These are phyloP conservation scores for Gallinago media DNA, from an alignment of 2,113 vertebrate genomes.

Conservation along the genomic window DNA sequence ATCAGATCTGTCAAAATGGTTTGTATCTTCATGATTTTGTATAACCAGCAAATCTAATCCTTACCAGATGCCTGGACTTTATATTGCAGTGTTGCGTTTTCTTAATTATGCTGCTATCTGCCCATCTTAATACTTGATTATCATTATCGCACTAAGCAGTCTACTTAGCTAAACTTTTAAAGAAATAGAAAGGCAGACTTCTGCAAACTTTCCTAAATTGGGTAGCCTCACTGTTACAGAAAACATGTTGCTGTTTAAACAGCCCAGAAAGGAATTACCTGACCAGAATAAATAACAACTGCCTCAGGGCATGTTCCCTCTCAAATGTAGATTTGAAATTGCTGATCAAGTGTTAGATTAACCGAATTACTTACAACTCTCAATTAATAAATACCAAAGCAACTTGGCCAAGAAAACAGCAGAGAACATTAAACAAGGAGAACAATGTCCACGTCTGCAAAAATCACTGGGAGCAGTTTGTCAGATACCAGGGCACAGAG, in stretches of 20 bases:
- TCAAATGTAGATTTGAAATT: constrained; percentile 14
- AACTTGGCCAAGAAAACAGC: constrained; percentile 21
- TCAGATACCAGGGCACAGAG: not conserved
- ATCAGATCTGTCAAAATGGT: constrained; percentile 34
- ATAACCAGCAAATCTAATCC: constrained; percentile 39
- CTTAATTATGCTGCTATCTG: constrained; percentile 16
- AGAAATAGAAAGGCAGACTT: not conserved
- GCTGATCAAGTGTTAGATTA: constrained; percentile 63
- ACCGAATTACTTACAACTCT: constrained; percentile 38
- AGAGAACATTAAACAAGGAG: constrained; percentile 36
- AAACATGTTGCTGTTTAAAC: constrained; percentile 41
- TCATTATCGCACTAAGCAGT: not conserved
- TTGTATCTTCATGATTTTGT: constrained; percentile 43
- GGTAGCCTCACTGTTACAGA: not conserved
- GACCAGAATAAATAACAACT: constrained; percentile 59
- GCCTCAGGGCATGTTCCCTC: constrained; percentile 37
- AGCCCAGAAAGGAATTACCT: constrained; percentile 44
- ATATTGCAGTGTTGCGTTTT: not conserved
- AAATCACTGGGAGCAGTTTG: not conserved
- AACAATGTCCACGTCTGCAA: not conserved
- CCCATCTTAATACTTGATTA: not conserved
- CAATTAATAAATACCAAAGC: constrained; percentile 63
- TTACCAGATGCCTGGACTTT: constrained; percentile 46
- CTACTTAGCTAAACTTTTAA: constrained; percentile 15
- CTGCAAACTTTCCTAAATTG: not conserved